These are phyloP conservation scores for Spermophilus dauricus DNA, from an alignment of 2,113 vertebrate genomes.

Conservation along the genomic window DNA sequence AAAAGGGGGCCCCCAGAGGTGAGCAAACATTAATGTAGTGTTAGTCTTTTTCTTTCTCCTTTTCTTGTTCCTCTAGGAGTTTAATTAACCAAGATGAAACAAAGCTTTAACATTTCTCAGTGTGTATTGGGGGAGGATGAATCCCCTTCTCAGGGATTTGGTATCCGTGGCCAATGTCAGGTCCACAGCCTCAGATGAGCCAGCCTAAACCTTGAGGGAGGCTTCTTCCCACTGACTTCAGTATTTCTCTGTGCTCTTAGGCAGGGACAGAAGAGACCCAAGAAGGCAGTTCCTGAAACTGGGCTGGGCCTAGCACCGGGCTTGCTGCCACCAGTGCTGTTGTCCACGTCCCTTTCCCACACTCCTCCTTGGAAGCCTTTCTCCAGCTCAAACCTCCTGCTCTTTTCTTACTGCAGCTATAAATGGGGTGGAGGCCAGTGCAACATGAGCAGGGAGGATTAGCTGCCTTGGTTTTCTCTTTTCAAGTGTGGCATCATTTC, in stretches of 20 bases:
- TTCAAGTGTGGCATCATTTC: neutral
- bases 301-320: neutral
- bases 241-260: neutral
- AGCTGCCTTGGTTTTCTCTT: neutral
- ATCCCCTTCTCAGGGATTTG: neutral
- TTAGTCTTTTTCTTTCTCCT: neutral
- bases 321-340: neutral
- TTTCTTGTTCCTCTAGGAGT: neutral
- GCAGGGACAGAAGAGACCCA: neutral
- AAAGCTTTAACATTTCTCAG: neutral
- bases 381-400: neutral
- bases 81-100: neutral
- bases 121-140: neutral
- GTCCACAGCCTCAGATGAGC: neutral
- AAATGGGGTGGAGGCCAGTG: neutral
- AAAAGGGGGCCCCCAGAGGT: neutral
- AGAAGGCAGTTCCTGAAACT: neutral
- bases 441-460: neutral
- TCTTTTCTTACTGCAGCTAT: neutral
- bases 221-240: neutral
- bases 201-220: neutral
- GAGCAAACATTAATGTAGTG: neutral
- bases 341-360: neutral
- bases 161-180: neutral
- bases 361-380: neutral